Percentiles rank a stretch among this genome's conserved stretches.
These are phyloP conservation scores for Achatina immaculata DNA, from an alignment of 1,140 invertebrate species.

Conservation along the genomic window DNA sequence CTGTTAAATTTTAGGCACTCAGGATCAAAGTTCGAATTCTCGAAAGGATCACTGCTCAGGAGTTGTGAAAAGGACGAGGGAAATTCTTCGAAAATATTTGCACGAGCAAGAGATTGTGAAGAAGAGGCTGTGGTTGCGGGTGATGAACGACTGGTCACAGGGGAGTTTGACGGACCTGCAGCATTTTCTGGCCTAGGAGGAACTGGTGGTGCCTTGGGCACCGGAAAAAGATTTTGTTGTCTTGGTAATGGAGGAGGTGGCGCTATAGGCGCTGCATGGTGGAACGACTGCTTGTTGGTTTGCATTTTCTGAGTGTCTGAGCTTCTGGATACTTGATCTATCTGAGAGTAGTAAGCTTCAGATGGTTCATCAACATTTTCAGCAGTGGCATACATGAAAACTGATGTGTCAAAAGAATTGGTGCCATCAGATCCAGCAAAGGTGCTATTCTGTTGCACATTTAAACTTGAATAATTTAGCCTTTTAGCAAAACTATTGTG, in stretches of 20 bases:
- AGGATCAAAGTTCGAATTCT: slow-evolving; percentile 14
- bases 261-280: slow-evolving; percentile 6
- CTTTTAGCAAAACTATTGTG: background rate
- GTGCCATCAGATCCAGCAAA: background rate
- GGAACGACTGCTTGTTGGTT: background rate
- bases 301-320: background rate
- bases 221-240: slow-evolving; percentile 24
- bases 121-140: background rate
- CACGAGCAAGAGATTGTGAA: background rate
- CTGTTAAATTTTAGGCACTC: slow-evolving; percentile 29
- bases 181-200: slow-evolving; percentile 12
- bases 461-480: background rate
- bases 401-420: background rate
- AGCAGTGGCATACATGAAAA: background rate
- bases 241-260: slow-evolving; percentile 29
- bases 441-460: background rate
- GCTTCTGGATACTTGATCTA: background rate
- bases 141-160: background rate
- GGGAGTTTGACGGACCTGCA: background rate
- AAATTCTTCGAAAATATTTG: slow-evolving; percentile 17
- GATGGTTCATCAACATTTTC: background rate
- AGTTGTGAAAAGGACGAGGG: background rate
- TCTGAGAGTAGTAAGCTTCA: slow-evolving; percentile 14
- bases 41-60: slow-evolving; percentile 4
- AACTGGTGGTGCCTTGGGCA: slow-evolving; percentile 1